Base-by-base conservation (phyloP, 2,888 invertebrate species). In the Pollenia amentaria region DNA sequence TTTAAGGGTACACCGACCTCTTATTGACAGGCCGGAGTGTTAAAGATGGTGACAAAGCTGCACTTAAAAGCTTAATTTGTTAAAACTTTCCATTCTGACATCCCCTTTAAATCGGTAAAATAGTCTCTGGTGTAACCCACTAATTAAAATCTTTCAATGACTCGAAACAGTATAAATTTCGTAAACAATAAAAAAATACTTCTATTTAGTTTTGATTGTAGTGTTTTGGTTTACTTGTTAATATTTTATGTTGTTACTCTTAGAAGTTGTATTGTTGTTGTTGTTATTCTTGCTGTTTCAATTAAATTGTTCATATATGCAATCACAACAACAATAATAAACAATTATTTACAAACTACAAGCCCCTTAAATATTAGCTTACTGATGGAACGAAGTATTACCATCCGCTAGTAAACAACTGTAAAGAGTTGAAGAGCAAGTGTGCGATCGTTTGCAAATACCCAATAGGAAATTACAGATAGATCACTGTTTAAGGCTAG, bases 221-320 rank as follows among this genome's bases (percentile, higher is more conserved):
- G 65, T 14, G 18, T 57, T 60, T 79, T 75, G 55, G 46, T 76
- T 84, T 70, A 60, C 29, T 77, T n/a, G n/a, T n/a, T 67, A 46
- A 44, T 67, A 75, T 57, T 38, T 29, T 38, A 16, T 75, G 14
- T 44, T 70, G 46, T 57, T 57, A 48, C 44, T 55, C 0, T 72
- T 29, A 10, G 16, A 21, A 38, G 12, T 62, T 62, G 6, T 55
- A 40, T 48, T 29, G 48, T 42, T 44, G 21, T 21, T 48, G 60
- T 79, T 78, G 53, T 64, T 73, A 29, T 57, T 57, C 42, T 69
- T 42, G 57, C 48, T 84, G 65, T 60, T 80, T 65, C 87, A 84
- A 84, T 84, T 80, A 62, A 84, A 77, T 72, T 84, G 84, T 76
- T 87, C 76, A 55, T 84, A 80, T 29, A 72, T 65, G 76, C 57